A percentile compares a stretch with the other conserved stretches of the same genome.
phyloP scores from a whole-genome alignment of 1,140 invertebrate genomes.

The Nymphalis io region DNA sequence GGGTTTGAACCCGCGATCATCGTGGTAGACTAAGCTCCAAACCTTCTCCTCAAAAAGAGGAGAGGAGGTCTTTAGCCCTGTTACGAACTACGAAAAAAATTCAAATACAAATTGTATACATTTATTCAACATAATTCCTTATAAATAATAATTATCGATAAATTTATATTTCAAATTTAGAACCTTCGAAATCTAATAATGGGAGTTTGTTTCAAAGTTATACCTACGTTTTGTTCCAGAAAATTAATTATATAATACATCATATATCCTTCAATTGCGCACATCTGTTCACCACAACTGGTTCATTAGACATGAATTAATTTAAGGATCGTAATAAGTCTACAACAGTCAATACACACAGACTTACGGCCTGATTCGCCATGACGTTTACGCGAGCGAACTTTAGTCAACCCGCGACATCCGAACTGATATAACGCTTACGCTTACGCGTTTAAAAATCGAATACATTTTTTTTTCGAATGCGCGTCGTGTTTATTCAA shows the following conservation, averaged over 20 bases:
- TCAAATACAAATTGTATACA: too few relatives aligned
- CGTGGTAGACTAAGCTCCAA: too few relatives aligned
- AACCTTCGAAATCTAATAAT: too few relatives aligned
- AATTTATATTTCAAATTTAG: too few relatives aligned
- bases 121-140: too few relatives aligned
- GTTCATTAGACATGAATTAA: constrained; percentile 36
- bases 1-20: too few relatives aligned
- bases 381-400: constrained; percentile 35
- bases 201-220: background rate
- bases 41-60: too few relatives aligned
- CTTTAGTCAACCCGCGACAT: constrained; percentile 55
- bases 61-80: too few relatives aligned
- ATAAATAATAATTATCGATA: too few relatives aligned
- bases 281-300: constrained; percentile 24
- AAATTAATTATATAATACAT: constrained; percentile 2
- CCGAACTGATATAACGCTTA: constrained; percentile 53
- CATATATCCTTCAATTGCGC: constrained; percentile 19
- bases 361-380: constrained; percentile 17
- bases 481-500: constrained; percentile 17
- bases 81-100: too few relatives aligned
- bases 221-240: background rate
- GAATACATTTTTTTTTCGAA: constrained; percentile 17
- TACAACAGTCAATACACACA: constrained; percentile 10
- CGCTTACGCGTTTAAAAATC: constrained; percentile 28
- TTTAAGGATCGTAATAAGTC: constrained; percentile 33